Base-by-base conservation (phyloP, 2,113 vertebrate species). In the Callorhinus ursinus region DNA sequence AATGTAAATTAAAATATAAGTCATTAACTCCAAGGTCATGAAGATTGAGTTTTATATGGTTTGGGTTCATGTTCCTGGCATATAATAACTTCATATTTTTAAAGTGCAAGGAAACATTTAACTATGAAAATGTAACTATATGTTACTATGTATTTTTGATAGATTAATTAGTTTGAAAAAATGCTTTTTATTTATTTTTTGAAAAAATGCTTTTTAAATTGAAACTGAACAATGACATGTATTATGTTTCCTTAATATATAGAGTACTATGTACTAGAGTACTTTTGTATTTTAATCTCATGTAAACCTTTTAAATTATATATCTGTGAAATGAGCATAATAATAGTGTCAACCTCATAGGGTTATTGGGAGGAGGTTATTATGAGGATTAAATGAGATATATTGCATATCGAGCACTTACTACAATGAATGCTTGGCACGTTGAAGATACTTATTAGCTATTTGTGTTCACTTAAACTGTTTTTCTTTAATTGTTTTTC, bases 401-500 rank as follows among this genome's bases (percentile, higher is more conserved):
- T 69, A 39, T 57, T 81, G 53, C 49, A 36, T 59, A 87, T 81
- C 84, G 63, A 80, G 33, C 21, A 39, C 53, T 79, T 83, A 72
- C 24, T 57, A 55, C 16, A 55, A n/a, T 72, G 46, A 49, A 51
- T 79, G 26, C 55, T 84, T 84, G 19, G 57, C 15, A 93, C 33
- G 31, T 61, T 51, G n/a, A 72, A 88, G 72, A 24, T 61, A 81
- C n/a, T 83, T 86, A 57, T 49, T 95, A 95, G 39, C 6, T 89
- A 53, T 94, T 94, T 76, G 19, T 90, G 26, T 77, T 86, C 11
- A 87, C 59, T 91, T 90, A 93, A 90, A 33, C 33, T 74, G 5
- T 74, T 90, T 82, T 77, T 92, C 63, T 88, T 96, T 91, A 83
- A 87, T 97, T 84, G 33, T 97, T 22, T n/a, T 49, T 96, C 51